Conservation (phyloP, 2,888 invertebrate species). For the Drosophila setosimentum region DNA sequence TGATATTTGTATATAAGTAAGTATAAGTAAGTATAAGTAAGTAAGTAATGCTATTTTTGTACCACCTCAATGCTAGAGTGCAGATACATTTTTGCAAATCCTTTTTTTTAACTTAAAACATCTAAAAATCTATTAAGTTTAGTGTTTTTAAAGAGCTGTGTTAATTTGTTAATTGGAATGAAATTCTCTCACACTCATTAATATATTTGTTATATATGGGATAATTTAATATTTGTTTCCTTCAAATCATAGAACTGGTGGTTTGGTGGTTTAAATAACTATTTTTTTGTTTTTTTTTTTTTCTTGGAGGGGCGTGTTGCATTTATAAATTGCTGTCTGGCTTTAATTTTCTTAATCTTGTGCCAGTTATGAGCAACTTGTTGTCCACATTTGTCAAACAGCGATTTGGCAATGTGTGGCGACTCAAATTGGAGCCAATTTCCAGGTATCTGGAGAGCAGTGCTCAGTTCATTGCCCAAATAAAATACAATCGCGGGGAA, state of each 20-base stretch:
- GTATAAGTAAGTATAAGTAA: too few relatives aligned
- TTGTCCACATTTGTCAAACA: slow-evolving; percentile 45
- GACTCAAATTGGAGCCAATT: slow-evolving; percentile 51
- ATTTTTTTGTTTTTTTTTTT: neutral
- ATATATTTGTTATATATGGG: neutral
- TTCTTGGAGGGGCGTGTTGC: slow-evolving; percentile 13
- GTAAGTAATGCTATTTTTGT: too few relatives aligned
- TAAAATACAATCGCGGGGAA: slow-evolving; percentile 35
- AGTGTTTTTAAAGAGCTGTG: neutral
- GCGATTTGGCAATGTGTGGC: slow-evolving; percentile 42
- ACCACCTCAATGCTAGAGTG: neutral
- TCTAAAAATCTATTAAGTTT: too few relatives aligned
- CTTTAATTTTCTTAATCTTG: neutral
- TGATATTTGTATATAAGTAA: neutral
- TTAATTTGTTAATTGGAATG: neutral
- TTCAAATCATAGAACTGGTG: neutral
- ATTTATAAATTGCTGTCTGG: neutral
- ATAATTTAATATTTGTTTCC: neutral
- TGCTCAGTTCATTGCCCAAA: slow-evolving; percentile 58
- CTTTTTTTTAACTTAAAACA: neutral
- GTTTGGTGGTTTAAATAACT: neutral
- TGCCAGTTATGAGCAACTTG: slow-evolving; percentile 18
- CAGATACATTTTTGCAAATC: accelerated
- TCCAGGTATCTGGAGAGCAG: slow-evolving; percentile 52
- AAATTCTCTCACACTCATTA: neutral